Evolutionary conservation across 2,888 invertebrate species (phyloP).

Genomic region (Cyrtodaria siliqua): DNA sequence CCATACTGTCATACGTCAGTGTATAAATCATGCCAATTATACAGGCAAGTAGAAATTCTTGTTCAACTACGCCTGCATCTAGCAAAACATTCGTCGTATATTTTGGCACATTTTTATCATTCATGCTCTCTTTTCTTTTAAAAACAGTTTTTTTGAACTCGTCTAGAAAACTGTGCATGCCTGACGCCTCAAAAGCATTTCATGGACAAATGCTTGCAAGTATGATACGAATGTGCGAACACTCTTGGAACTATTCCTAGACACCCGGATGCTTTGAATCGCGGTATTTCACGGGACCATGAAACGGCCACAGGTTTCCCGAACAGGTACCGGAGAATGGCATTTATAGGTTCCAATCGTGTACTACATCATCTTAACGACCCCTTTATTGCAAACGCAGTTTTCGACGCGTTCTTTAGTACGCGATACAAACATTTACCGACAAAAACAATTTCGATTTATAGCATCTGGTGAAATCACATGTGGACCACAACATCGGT

Average conservation of each 20-base stretch:
- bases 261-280: background rate
- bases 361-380: constrained; percentile 48
- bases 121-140: background rate
- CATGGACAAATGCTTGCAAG: constrained; percentile 36
- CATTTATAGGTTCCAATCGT: constrained; percentile 13
- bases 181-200: background rate
- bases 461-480: background rate
- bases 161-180: background rate
- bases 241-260: constrained; percentile 10
- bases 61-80: constrained; percentile 30
- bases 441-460: constrained; percentile 47
- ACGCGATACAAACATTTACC: constrained; percentile 43
- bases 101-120: constrained; percentile 48
- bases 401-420: constrained; percentile 47
- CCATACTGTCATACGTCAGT: background rate
- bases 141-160: background rate
- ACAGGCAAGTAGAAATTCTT: constrained; percentile 11
- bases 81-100: constrained; percentile 33
- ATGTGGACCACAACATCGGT: background rate
- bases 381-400: constrained; percentile 46
- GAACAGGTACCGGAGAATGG: constrained; percentile 37
- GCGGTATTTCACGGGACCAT: constrained; percentile 1
- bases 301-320: background rate
- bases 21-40: constrained; percentile 34
- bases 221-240: constrained; percentile 4